phyloP scores from a whole-genome alignment of 2,113 vertebrate genomes.

The Lampris megalopsis region DNA sequence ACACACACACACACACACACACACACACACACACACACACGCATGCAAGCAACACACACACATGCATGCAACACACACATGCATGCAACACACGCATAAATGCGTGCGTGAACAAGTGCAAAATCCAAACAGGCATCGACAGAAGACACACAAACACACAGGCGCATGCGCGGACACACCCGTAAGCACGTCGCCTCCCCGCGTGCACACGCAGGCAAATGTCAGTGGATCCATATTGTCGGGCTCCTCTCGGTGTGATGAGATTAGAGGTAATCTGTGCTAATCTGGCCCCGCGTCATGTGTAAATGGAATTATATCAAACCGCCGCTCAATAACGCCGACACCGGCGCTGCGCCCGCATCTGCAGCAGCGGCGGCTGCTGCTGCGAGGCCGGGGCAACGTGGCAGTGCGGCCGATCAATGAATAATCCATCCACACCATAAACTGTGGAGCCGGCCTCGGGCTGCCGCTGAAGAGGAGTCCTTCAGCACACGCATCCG shows the following conservation, averaged over 20 bases:
- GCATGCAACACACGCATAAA: too few species aligned
- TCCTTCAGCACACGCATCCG: constrained; percentile 71
- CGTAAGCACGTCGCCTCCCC: neutral
- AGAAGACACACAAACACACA: too few species aligned
- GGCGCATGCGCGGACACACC: neutral
- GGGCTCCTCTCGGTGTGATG: constrained; percentile 73
- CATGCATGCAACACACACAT: too few species aligned
- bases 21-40: constrained; percentile 11
- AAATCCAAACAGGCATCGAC: too few species aligned
- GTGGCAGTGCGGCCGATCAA: constrained; percentile 76
- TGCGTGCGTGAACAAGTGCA: neutral
- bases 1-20: constrained; percentile 42
- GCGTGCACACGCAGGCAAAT: constrained; percentile 44
- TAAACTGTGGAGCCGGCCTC: constrained; percentile 72
- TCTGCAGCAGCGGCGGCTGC: too few species aligned
- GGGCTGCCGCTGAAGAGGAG: constrained; percentile 69
- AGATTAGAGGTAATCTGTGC: constrained; percentile 80
- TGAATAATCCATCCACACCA: constrained; percentile 77
- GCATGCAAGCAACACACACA: neutral
- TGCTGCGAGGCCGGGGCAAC: constrained; percentile 63
- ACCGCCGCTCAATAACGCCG: constrained; percentile 79
- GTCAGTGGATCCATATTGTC: constrained; percentile 62
- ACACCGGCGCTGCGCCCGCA: constrained; percentile 74
- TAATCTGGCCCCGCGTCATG: constrained; percentile 76
- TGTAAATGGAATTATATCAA: constrained; percentile 81